Evolutionary conservation across 2,888 invertebrate genomes (phyloP).

Genomic region (Ypsolopha scabrella): DNA sequence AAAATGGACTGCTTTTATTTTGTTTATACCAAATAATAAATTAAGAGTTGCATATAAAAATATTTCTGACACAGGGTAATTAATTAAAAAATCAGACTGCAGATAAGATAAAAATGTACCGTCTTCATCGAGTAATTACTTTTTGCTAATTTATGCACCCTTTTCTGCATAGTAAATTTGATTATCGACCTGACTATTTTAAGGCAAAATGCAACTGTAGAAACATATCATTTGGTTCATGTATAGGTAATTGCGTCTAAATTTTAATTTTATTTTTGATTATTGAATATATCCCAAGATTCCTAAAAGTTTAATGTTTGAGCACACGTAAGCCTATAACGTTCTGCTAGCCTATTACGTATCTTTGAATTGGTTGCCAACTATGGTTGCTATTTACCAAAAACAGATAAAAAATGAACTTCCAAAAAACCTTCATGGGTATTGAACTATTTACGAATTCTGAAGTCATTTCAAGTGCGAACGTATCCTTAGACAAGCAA

Average conservation of each 20-base stretch:
- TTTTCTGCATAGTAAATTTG: conserved; percentile 41
- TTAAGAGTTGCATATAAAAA: conserved; percentile 14
- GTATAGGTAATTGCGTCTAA: too few species aligned
- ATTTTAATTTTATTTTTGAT: not conserved
- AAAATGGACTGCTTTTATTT: not conserved
- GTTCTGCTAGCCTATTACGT: too few species aligned
- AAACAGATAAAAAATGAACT: too few species aligned
- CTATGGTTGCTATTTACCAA: too few species aligned
- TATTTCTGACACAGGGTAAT: conserved; percentile 11
- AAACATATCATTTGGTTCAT: not conserved
- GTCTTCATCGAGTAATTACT: conserved; percentile 50
- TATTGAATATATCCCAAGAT: too few species aligned
- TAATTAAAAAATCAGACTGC: conserved; percentile 27
- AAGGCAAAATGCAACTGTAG: not conserved
- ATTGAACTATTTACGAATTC: too few species aligned
- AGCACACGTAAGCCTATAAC: too few species aligned
- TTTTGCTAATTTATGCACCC: conserved; percentile 64
- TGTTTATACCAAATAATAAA: conserved; percentile 16
- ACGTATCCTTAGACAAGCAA: too few species aligned
- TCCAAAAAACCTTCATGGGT: too few species aligned
- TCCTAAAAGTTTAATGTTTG: too few species aligned
- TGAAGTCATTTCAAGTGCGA: too few species aligned
- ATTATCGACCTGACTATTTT: conserved; percentile 28
- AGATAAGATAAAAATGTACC: conserved; percentile 37
- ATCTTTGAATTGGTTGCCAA: too few species aligned